These are phyloP conservation scores for Yponomeuta evonymella DNA, from an alignment of 2,888 invertebrate species.

Conservation along the genomic window DNA sequence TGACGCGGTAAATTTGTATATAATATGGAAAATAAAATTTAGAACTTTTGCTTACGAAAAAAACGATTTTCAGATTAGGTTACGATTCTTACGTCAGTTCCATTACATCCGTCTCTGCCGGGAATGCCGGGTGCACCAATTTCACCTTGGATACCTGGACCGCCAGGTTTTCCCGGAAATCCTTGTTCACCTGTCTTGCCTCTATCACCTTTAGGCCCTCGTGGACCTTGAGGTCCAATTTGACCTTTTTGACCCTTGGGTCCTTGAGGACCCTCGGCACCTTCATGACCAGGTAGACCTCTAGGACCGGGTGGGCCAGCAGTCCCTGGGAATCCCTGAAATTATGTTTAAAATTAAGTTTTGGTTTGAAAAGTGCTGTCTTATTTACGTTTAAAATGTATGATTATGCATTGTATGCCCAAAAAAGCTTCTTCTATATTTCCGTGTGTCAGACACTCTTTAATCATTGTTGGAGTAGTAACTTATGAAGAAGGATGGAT, in stretches of 20 bases:
- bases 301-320: conserved; percentile 83
- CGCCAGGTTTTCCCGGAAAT: conserved; percentile 84
- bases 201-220: conserved; percentile 89
- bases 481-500: too few relatives aligned
- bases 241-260: conserved; percentile 94
- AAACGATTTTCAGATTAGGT: neutral
- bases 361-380: neutral
- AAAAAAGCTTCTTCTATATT: too few relatives aligned
- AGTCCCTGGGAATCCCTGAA: conserved; percentile 83
- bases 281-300: conserved; percentile 88
- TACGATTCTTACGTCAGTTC: conserved; percentile 85
- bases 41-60: too few relatives aligned
- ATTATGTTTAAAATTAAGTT: conserved; percentile 16
- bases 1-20: too few relatives aligned
- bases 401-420: too few relatives aligned
- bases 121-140: conserved; percentile 85
- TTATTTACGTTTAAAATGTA: too few relatives aligned
- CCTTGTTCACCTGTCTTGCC: conserved; percentile 93
- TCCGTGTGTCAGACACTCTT: too few relatives aligned
- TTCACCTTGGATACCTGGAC: conserved; percentile 81
- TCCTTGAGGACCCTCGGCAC: conserved; percentile 89
- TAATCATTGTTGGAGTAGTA: too few relatives aligned
- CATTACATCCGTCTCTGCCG: conserved; percentile 96
- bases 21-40: too few relatives aligned
- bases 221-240: conserved; percentile 86